Base-by-base conservation (phyloP, 2,888 invertebrate species). In the Agrypnus murinus region DNA sequence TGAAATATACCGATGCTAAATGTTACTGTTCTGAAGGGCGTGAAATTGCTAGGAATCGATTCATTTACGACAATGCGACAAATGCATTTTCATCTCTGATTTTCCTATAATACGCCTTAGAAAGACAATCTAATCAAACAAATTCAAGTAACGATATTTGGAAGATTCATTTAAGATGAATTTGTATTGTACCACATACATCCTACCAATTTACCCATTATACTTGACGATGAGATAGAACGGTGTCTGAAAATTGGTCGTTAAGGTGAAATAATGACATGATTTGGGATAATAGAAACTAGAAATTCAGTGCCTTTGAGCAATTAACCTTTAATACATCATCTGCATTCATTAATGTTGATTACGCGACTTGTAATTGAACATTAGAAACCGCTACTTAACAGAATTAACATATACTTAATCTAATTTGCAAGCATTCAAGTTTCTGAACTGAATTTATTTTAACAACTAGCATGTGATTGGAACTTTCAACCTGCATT, bases 11-110 rank as follows among this genome's bases (percentile, higher is more conserved):
- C 78, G 79, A 78, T 80, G 80, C 77, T 80, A 79, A 81, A 81
- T 80, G 80, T 79, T 79, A 79, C 77, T 73, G 75, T 77, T 78
- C 78, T 75, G 81, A 81, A 80, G 77, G 79, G 82, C 82, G 82
- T 81, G 81, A 82, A 82, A 82, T 82, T 82, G 79, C 78, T 71
- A 78, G 75, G 77, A 78, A 81, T 79, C 80, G 81, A 81, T 80
- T 79, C 78, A 73, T 70, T 71, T 71, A 62, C 43, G 66, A 50
- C 50, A 71, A 50, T 45, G 62, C 64, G 66, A 62, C 50, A 66
- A 65, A 71, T 67, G 62, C 60, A 55, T 70, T 62, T 38, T 65
- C 64, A 69, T 62, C 36, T 57, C 62, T 62, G 17, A 66, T 66
- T 43, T 55, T 59, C 59, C 12, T 32, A 58, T 64, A 48, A 65